Evolutionary conservation across 2,888 invertebrate genomes (phyloP), one percentile per base, ranked within the genome.

Genomic region (Chrysopilus asiliformis): DNA sequence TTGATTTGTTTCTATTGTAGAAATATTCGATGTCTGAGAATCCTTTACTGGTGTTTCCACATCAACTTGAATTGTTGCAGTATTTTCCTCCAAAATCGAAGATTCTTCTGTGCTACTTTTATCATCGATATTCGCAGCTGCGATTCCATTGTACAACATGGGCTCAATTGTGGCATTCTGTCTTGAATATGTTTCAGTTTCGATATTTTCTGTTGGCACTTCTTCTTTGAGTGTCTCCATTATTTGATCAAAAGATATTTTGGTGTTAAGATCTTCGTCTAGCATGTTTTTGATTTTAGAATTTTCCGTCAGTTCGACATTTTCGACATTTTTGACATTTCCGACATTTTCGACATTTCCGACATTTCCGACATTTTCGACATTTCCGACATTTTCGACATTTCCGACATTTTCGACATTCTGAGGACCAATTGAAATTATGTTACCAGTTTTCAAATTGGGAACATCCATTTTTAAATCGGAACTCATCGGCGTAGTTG

Each of bases 171-270:
- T 40, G 10, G 35, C 38, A 16, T 22, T 22, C 9, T 28, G 18
- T 27, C 28, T 37, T 7, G 31, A 28, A 3, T 32, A 20, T 7
- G 20, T 28, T 19, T 38, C 32, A 9, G 18, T 6, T 9, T 24
- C 32, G 18, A 37, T n/a, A 9, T 17, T 34, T 35, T 29, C 38
- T n/a, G 28, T 32, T n/a, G 33, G 22, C 2, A 27, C n/a, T 16
- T 26, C 33, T 20, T 56, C 50, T 3, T 57, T 56, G 1, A 60
- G 47, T 4, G 53, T 53, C 33, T 56, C 54, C 25, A 60, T 49
- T 17, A 59, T 58, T 48, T 59, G 58, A 43, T 60, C 57, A 46
- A 58, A 55, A 1, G 60, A 58, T 3, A 53, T 42, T 34, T 57
- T 51, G 4, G 56, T 49, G 20, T 52, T 45, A 5, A 50, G 44